Conservation (phyloP, 2,113 vertebrate species). For the Trichechus manatus region DNA sequence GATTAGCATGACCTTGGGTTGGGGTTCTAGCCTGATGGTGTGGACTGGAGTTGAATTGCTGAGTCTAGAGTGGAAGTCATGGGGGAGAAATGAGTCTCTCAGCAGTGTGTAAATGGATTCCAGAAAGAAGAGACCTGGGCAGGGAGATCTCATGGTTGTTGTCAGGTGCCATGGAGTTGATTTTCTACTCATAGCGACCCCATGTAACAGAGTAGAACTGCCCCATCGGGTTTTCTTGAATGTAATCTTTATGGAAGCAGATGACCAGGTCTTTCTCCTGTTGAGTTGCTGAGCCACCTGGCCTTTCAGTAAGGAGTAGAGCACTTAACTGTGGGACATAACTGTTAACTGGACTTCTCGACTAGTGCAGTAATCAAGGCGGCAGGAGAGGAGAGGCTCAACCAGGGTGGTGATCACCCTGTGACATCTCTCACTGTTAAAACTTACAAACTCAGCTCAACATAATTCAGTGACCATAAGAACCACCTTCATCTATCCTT, state of each 20-base stretch:
- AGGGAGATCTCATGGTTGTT: background rate
- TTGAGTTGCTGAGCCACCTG: background rate
- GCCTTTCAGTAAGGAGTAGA: background rate
- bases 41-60: no score
- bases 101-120: no score
- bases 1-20: fast-evolving
- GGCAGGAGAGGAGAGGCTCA: background rate
- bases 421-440: background rate
- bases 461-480: no score
- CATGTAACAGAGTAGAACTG: background rate
- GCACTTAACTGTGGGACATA: no score
- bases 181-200: background rate
- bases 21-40: background rate
- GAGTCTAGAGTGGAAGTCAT: background rate
- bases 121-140: background rate
- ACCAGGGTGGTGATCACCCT: fast-evolving
- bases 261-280: background rate
- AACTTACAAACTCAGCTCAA: background rate
- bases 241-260: background rate
- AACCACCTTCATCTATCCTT: background rate
- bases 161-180: background rate
- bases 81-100: no score
- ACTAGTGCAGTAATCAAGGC: background rate
- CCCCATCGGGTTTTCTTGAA: background rate
- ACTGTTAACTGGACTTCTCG: background rate